Conservation (phyloP, 2,888 invertebrate genomes). For the Argyra leucocephala region DNA sequence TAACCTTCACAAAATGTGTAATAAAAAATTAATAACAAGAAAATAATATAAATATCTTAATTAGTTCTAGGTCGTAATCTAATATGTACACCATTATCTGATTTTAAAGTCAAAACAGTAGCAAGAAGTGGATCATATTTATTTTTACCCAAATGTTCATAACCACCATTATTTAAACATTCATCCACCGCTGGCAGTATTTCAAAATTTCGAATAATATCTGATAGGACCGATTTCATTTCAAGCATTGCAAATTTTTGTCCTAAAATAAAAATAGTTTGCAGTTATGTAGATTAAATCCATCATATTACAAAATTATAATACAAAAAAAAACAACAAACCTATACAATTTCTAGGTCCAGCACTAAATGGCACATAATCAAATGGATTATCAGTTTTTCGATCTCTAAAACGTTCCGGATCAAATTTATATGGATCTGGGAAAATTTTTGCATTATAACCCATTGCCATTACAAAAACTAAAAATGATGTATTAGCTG, state of each 20-base stretch:
- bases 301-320: background rate
- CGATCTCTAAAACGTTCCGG: slow-evolving; percentile 43
- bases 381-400: slow-evolving; percentile 38
- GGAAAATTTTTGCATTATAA: slow-evolving; percentile 35
- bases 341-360: slow-evolving; percentile 51
- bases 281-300: too few species aligned
- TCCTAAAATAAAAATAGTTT: too few species aligned
- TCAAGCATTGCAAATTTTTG: slow-evolving; percentile 48
- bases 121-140: slow-evolving; percentile 40
- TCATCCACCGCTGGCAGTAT: slow-evolving; percentile 32
- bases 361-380: slow-evolving; percentile 50
- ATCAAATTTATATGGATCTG: slow-evolving; percentile 31
- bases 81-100: slow-evolving; percentile 44
- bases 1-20: too few species aligned
- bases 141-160: slow-evolving; percentile 30
- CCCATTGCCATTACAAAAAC: slow-evolving; percentile 30
- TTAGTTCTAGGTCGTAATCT: too few species aligned
- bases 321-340: background rate
- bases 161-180: slow-evolving; percentile 31
- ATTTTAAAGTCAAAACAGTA: slow-evolving; percentile 44
- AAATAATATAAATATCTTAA: too few species aligned
- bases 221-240: slow-evolving; percentile 46
- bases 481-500: background rate
- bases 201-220: slow-evolving; percentile 45
- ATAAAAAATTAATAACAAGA: too few species aligned